Evolutionary conservation across 2,888 invertebrate genomes (phyloP).

Genomic region (Vesta saturnalis): DNA sequence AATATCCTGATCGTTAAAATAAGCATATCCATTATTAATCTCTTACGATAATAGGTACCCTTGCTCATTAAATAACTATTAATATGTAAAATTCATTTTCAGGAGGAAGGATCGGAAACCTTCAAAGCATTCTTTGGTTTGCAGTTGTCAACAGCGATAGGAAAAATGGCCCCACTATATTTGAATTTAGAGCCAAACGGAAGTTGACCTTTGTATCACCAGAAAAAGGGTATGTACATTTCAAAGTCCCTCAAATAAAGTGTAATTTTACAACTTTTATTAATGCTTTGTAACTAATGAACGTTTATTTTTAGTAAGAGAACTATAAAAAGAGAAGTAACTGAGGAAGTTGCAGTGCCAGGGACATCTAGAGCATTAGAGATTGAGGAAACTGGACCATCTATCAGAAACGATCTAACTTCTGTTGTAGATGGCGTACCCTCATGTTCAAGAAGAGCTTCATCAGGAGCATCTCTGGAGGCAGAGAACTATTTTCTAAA

Average conservation of each 20-base stretch:
- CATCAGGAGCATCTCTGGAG: slow-evolving; percentile 10
- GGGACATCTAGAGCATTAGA: slow-evolving; percentile 6
- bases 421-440: not conserved
- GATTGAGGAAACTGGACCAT: not conserved
- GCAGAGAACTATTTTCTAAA: slow-evolving; percentile 10
- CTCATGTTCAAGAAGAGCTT: slow-evolving; percentile 1
- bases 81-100: slow-evolving; percentile 7
- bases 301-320: not conserved
- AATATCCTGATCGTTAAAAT: not conserved
- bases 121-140: slow-evolving; percentile 11
- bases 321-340: not conserved
- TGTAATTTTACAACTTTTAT: slow-evolving; percentile 7
- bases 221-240: slow-evolving; percentile 10
- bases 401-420: not conserved
- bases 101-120: slow-evolving; percentile 9
- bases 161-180: slow-evolving; percentile 4
- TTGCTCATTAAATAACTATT: slow-evolving; percentile 3
- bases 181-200: not conserved
- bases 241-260: slow-evolving; percentile 1
- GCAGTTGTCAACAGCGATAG: slow-evolving; percentile 7
- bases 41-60: not conserved
- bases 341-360: slow-evolving; percentile 9
- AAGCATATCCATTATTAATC: slow-evolving; percentile 3
- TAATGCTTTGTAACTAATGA: not conserved
- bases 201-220: slow-evolving; percentile 1